Evolutionary conservation across 2,113 vertebrate species (phyloP).

Genomic region (Pristiophorus japonicus): DNA sequence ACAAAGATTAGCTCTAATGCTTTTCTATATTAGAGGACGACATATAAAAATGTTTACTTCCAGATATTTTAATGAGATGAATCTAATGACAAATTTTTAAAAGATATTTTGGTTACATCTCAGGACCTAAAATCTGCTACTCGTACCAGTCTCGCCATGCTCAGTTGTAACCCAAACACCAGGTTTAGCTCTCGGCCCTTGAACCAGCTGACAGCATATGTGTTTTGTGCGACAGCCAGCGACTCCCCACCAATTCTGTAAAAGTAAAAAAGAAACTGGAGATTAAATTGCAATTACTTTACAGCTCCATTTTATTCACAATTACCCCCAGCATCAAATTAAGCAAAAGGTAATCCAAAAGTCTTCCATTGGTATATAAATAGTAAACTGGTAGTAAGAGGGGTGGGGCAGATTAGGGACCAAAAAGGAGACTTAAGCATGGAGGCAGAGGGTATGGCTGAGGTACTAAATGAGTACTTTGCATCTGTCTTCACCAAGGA

Average conservation of each 20-base stretch:
- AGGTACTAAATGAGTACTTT: no score
- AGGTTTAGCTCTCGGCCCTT: slow-evolving; percentile 96
- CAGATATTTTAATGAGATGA: neutral
- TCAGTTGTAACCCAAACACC: slow-evolving; percentile 92
- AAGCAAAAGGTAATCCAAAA: no score
- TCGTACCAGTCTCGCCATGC: slow-evolving; percentile 92
- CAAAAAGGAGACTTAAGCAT: no score
- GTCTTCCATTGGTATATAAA: no score
- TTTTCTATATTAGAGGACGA: neutral
- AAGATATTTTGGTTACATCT: no score
- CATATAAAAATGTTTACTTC: neutral
- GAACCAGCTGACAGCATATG: slow-evolving; percentile 95
- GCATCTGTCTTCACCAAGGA: no score
- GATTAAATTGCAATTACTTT: neutral
- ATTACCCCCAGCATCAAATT: neutral
- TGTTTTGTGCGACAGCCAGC: slow-evolving; percentile 93
- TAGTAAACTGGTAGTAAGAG: no score
- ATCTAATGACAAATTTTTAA: neutral
- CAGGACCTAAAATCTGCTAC: neutral
- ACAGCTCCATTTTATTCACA: neutral
- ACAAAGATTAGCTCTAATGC: neutral
- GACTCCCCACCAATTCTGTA: slow-evolving; percentile 88
- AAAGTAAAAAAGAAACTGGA: slow-evolving; percentile 32
- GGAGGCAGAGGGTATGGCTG: no score
- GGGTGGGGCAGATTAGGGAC: no score